A percentile compares a stretch with the other conserved stretches of the same genome.
These are phyloP conservation scores for Amphibalanus amphitrite DNA, from an alignment of 1,140 invertebrate genomes.

Conservation along the genomic window DNA sequence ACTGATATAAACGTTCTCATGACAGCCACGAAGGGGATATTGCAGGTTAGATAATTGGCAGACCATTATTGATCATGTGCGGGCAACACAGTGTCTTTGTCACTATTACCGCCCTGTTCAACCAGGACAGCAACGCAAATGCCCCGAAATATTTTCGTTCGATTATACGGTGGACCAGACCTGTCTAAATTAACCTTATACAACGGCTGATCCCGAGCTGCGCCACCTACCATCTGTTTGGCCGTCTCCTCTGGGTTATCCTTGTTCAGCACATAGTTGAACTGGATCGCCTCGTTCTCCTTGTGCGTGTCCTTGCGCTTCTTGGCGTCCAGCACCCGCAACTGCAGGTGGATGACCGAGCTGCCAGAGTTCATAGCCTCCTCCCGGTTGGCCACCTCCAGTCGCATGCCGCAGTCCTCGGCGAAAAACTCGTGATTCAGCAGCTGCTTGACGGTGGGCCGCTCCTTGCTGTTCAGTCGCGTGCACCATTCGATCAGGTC, in stretches of 20 bases:
- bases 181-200: too few relatives aligned
- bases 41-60: too few relatives aligned
- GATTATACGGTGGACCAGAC: too few relatives aligned
- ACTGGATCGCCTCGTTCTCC: slow-evolving; percentile 98
- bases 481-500: slow-evolving; percentile 97
- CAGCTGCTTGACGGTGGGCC: slow-evolving; percentile 85
- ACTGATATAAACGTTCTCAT: too few relatives aligned
- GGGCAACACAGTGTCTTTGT: too few relatives aligned
- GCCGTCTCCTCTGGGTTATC: slow-evolving; percentile 92
- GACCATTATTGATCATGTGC: too few relatives aligned
- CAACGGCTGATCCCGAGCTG: too few relatives aligned
- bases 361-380: slow-evolving; percentile 36
- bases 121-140: too few relatives aligned
- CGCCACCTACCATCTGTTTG: slow-evolving; percentile 60
- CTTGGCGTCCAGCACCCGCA: slow-evolving; percentile 91
- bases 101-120: too few relatives aligned
- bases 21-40: too few relatives aligned
- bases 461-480: slow-evolving; percentile 70
- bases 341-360: slow-evolving; percentile 63
- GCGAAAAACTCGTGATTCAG: slow-evolving; percentile 94
- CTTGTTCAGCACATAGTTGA: slow-evolving; percentile 84
- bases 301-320: slow-evolving; percentile 89
- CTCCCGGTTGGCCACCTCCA: slow-evolving; percentile 71
- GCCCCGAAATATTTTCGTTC: too few relatives aligned
- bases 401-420: slow-evolving; percentile 81